A percentile compares a stretch with the other conserved stretches of the same genome.
Evolutionary conservation across 30 jellyfish, hydroid and myxozoan genomes (phyloP).

Genomic region (Cassiopea xamachana): DNA sequence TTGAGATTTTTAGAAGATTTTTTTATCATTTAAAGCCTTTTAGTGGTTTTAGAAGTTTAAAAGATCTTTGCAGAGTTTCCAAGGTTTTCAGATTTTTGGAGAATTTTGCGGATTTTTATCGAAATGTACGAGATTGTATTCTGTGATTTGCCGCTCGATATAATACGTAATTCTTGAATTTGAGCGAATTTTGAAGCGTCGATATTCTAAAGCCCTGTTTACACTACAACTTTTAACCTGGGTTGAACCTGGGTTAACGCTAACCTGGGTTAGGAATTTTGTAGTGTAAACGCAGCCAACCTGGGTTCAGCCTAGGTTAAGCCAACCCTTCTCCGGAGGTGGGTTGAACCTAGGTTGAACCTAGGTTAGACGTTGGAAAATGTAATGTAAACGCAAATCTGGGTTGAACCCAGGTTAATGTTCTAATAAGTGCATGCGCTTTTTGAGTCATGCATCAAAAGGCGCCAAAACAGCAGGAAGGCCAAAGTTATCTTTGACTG

Average conservation of each 20-base stretch:
- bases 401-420: constrained; percentile 52
- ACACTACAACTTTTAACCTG: constrained; percentile 39
- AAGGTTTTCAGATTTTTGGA: no score
- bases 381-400: constrained; percentile 61
- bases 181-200: no score
- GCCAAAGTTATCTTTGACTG: neutral
- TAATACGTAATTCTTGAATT: no score
- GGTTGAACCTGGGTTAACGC: constrained; percentile 50
- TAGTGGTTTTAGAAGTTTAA: no score
- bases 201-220: constrained; percentile 4
- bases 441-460: neutral
- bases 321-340: constrained; percentile 33
- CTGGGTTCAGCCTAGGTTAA: constrained; percentile 55
- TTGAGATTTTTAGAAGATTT: no score
- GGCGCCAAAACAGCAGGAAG: neutral
- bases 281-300: constrained; percentile 34
- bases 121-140: no score
- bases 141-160: no score
- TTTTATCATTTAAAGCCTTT: no score
- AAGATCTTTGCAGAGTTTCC: no score
- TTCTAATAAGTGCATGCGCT: neutral
- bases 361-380: constrained; percentile 40
- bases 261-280: constrained; percentile 26
- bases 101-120: no score
- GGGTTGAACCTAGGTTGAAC: constrained; percentile 54